Evolutionary conservation across 1,140 invertebrate species (phyloP), one percentile per base, ranked within the genome.

Genomic region (Akabosia matsudoensis): DNA sequence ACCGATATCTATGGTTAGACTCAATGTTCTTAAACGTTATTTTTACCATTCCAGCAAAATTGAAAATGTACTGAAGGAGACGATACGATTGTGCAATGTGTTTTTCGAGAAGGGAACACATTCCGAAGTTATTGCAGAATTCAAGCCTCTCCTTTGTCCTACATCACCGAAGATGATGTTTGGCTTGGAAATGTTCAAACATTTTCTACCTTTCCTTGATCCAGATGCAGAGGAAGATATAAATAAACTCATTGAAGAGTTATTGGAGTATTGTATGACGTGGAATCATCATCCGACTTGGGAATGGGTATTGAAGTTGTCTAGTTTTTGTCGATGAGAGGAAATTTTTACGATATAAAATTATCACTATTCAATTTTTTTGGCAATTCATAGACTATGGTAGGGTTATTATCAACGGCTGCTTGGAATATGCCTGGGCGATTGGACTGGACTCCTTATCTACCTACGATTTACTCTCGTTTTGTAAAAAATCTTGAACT

Each of bases 81-180:
- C 76, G 0, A 77, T 81, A 31, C 54, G 67, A 31, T 45, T 74
- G 0, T 74, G 61, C n/a, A 79, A 78, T 72, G 70, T 78, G 31
- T 79, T 73, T 33, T 74, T 77, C 16, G 45, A 61, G 24, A 33
- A 74, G 52, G 51, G 72, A 67, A 90, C 94, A 0, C 96, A 94
- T 0, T 88, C 91, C 85, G 95, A 97, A 86, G 96, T 98, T 82
- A 84, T 97, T 74, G 92, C 93, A 79, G 91, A 94, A 85, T 89
- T 93, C 82, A 86, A 91, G 73, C 94, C 95, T 18, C 86, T 88
- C 74, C 82, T 95, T 81, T 92, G 91, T 85, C 89, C 93, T 74
- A 85, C 93, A 84, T 90, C 91, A 82, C 74, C 83, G 74, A 86
- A 88, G 80, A 89, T 91, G 84, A 79, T 86, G 37, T 84, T 87